Evolutionary conservation across 2,113 vertebrate genomes (phyloP).

Genomic region (Dicrurus megarhynchus): DNA sequence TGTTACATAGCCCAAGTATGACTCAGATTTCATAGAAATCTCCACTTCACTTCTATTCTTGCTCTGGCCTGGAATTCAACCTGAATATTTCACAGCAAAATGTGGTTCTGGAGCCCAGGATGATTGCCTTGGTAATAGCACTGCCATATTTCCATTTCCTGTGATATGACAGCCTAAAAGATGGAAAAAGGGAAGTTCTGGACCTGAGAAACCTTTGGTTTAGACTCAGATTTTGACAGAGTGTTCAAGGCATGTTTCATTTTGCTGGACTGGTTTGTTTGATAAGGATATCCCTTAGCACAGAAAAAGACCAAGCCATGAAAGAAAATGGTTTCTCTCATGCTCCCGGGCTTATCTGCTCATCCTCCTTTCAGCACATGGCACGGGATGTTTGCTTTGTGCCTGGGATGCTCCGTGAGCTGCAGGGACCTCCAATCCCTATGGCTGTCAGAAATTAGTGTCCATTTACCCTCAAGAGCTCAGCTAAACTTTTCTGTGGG

Average conservation of each 20-base stretch:
- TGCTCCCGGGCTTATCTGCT: not conserved
- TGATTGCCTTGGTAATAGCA: not conserved
- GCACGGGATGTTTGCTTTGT: not conserved
- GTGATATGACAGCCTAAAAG: not conserved
- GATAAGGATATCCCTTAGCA: not conserved
- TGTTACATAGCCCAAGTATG: not conserved
- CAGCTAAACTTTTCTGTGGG: not conserved
- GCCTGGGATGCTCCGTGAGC: not conserved
- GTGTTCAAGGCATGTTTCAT: not conserved
- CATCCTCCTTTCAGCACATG: not conserved
- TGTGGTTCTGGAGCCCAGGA: not conserved
- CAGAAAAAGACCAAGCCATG: not conserved
- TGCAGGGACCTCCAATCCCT: not conserved
- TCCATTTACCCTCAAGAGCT: not conserved
- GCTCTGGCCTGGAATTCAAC: not conserved
- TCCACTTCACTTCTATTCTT: not conserved
- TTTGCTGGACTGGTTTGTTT: not conserved
- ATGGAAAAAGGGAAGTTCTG: not conserved
- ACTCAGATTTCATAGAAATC: not conserved
- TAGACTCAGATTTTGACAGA: not conserved
- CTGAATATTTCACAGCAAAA: not conserved
- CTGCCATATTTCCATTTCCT: not conserved
- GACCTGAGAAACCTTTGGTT: not conserved
- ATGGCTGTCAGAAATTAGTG: not conserved
- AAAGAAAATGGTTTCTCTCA: not conserved